Conservation (phyloP, 2,113 vertebrate genomes). For the Myodes glareolus region DNA sequence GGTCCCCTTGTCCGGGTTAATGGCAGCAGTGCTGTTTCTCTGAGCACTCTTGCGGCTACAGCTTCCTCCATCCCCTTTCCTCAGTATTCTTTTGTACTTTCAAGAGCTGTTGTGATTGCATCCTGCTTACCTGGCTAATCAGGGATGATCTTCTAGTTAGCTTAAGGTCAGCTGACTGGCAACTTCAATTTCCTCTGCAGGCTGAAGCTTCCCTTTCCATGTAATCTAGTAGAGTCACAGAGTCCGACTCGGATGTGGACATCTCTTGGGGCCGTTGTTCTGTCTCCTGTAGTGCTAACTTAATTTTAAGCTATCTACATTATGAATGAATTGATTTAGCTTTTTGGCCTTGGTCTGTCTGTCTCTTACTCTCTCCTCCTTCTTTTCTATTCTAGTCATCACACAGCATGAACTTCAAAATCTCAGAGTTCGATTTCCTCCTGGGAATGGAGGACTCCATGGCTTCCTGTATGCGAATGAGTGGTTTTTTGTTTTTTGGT, state of each 20-base stretch:
- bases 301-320: background rate
- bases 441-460: background rate
- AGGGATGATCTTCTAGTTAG: background rate
- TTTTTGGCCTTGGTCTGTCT: background rate
- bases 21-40: fast-evolving
- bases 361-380: background rate
- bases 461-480: background rate
- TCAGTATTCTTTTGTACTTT: background rate
- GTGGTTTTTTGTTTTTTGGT: background rate
- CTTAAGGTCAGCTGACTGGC: background rate
- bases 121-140: background rate
- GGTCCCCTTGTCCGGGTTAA: background rate
- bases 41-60: background rate
- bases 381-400: background rate
- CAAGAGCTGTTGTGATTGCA: background rate
- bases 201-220: background rate
- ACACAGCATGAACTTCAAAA: background rate
- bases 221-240: background rate
- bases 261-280: background rate
- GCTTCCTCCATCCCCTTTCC: background rate
- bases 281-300: background rate
- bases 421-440: background rate
- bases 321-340: background rate
- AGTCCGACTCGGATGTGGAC: too few species aligned
- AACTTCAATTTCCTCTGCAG: background rate